Percentiles rank a stretch among this genome's conserved stretches.
phyloP scores from a whole-genome alignment of 2,113 vertebrate genomes.

The Hypanus sabinus region DNA sequence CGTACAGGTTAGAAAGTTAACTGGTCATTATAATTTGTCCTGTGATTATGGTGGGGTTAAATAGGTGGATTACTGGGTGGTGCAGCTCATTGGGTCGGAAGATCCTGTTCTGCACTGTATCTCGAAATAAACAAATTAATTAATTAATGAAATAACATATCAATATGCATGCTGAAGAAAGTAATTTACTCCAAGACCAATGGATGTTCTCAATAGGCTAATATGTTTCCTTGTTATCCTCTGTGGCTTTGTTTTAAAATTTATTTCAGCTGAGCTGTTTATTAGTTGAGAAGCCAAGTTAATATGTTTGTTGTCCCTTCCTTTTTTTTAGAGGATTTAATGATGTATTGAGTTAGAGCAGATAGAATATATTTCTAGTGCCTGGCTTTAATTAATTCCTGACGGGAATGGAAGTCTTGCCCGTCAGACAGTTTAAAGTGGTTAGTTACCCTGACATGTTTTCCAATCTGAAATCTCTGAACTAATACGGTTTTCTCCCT shows the following conservation, averaged over 20 bases:
- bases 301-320: background rate
- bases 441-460: constrained; percentile 5
- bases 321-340: background rate
- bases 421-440: background rate
- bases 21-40: too few relatives aligned
- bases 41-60: too few relatives aligned
- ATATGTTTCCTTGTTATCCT: background rate
- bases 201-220: background rate
- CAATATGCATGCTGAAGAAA: background rate
- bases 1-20: too few relatives aligned
- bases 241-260: background rate
- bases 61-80: too few relatives aligned
- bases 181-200: background rate
- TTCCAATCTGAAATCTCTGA: constrained; percentile 11
- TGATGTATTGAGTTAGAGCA: background rate
- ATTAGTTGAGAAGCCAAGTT: constrained; percentile 12
- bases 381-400: constrained; percentile 6
- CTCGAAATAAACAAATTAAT: too few relatives aligned
- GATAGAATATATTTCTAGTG: background rate
- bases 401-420: background rate
- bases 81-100: too few relatives aligned
- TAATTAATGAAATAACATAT: too few relatives aligned
- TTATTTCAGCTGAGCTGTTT: background rate
- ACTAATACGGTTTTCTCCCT: background rate
- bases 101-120: too few relatives aligned